Evolutionary conservation across 2,113 vertebrate genomes (phyloP), one percentile per base, ranked within the genome.

Genomic region (Bubo blakistoni): DNA sequence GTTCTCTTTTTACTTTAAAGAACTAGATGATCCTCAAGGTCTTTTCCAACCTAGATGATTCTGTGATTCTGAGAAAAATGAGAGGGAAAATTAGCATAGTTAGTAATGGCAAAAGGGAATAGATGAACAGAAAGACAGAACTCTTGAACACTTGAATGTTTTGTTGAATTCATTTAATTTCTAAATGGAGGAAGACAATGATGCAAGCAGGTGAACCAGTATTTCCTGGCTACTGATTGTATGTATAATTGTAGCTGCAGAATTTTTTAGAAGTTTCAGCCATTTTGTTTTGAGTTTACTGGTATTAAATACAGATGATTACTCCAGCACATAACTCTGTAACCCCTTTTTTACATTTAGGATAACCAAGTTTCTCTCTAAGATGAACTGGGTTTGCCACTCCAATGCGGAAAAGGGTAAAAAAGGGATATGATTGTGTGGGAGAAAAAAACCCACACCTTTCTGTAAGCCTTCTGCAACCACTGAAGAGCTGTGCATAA

Each of bases 371-470:
- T 16, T 85, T 84, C 18, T 67, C 9, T 78, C 26, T 47, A 49
- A 40, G 7, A 16, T 42, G 6, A 46, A 27, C 44, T 58, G 34
- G 61, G 40, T 46, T 86, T 82, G 13, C 8, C 6, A 9, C 21
- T 89, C 14, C 15, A 24, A 16, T 32, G 2, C 42, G 11, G 22
- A 61, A 30, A 81, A 58, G 16, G 16, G 16, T 21, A 7, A 55
- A 91, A 92, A 58, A 78, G 13, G 73, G 8, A 26, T 10, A 25
- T 11, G n/a, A 42, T 72, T 74, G 42, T 66, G 27, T 29, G 30
- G 13, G 26, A 32, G 24, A 7, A 67, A 66, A 16, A 16, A 20
- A 18, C 3, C 1, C 2, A 5, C 16, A 14, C 8, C 2, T 69
- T 57, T 86, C 52, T 40, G 14, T 20, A 72, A 76, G 6, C 34